Evolutionary conservation across 2,888 invertebrate species (phyloP).

Genomic region (Chorisops tibialis): DNA sequence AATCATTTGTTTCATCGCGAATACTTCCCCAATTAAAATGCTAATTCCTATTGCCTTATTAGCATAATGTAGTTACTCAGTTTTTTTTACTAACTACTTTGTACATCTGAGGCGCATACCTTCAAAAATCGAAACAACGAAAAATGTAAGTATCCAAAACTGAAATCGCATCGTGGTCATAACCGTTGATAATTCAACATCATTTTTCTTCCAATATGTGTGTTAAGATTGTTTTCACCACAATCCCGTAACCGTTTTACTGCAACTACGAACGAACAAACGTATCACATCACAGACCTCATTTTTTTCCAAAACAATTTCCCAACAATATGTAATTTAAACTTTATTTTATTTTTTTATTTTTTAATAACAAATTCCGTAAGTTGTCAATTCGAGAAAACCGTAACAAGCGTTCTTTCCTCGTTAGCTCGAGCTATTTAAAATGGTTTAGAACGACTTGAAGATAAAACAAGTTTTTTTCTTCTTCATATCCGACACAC

Average conservation of each 20-base stretch:
- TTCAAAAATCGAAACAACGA: constrained; percentile 15
- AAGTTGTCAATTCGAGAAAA: not conserved
- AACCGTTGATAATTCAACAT: constrained; percentile 3
- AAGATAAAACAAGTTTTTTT: not conserved
- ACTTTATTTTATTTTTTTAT: too few relatives aligned
- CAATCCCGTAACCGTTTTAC: not conserved
- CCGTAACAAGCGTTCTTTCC: not conserved
- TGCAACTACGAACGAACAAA: constrained; percentile 7
- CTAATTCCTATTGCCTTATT: too few relatives aligned
- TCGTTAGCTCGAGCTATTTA: too few relatives aligned
- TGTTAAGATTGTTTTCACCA: not conserved
- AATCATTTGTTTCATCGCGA: too few relatives aligned
- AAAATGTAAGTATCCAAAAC: constrained; percentile 20
- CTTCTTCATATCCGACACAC: not conserved
- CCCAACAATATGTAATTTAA: too few relatives aligned
- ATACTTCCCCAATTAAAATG: too few relatives aligned
- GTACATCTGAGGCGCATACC: not conserved
- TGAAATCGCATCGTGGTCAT: constrained; percentile 23
- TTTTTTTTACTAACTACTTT: too few relatives aligned
- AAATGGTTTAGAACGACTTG: too few relatives aligned
- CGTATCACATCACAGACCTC: not conserved
- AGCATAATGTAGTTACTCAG: too few relatives aligned
- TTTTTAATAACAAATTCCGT: too few relatives aligned
- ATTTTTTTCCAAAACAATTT: too few relatives aligned
- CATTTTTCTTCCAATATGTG: not conserved